Evolutionary conservation across 2,113 vertebrate species (phyloP).

Genomic region (Pygoscelis adeliae): DNA sequence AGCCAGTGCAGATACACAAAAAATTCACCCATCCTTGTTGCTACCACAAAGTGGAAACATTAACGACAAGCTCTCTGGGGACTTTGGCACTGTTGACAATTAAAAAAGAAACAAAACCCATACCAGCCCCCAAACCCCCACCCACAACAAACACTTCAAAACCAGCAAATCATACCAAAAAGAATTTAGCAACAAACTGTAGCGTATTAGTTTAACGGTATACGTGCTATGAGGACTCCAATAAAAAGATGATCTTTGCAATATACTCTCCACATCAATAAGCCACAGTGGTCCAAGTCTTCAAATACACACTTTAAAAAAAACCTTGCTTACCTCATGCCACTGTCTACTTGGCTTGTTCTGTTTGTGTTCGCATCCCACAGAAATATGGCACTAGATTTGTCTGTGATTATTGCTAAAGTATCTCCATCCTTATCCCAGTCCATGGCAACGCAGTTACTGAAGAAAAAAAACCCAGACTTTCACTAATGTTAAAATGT

Average conservation of each 20-base stretch:
- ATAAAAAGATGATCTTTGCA: not conserved
- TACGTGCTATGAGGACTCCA: not conserved
- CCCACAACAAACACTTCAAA: not conserved
- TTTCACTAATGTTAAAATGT: not conserved
- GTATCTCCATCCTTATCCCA: conserved; percentile 98
- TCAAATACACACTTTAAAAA: not conserved
- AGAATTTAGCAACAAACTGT: not conserved
- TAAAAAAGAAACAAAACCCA: not conserved
- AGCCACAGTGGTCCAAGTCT: not conserved
- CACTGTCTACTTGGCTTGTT: conserved; percentile 90
- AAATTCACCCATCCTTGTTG: not conserved
- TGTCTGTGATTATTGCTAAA: conserved; percentile 92
- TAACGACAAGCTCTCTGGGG: not conserved
- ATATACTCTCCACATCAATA: not conserved
- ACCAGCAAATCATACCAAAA: not conserved
- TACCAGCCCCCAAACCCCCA: not conserved
- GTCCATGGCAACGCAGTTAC: conserved; percentile 89
- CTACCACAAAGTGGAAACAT: not conserved
- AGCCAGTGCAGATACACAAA: not conserved
- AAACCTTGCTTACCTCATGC: conserved; percentile 83
- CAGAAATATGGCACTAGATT: conserved; percentile 87
- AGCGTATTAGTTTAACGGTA: not conserved
- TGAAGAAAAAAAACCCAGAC: conserved; percentile 31
- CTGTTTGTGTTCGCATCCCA: conserved; percentile 96
- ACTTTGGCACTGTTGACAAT: not conserved